phyloP scores from a whole-genome alignment of 2,888 invertebrate genomes.

The Junonia oenone region DNA sequence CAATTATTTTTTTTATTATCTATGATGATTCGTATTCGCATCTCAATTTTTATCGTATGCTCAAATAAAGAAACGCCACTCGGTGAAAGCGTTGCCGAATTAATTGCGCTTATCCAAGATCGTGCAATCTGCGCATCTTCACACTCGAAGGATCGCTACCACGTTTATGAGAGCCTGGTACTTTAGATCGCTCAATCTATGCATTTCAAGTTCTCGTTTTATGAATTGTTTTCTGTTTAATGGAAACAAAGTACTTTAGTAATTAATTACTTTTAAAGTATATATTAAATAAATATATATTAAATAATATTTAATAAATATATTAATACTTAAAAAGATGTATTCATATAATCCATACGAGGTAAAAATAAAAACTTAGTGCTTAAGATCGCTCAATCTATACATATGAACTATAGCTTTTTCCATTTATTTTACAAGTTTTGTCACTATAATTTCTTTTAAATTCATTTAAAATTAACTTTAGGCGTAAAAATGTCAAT shows the following conservation, averaged over 20 bases:
- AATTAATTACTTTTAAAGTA: no score
- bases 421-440: no score
- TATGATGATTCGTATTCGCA: slow-evolving; percentile 21
- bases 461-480: no score
- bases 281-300: no score
- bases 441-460: no score
- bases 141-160: slow-evolving; percentile 43
- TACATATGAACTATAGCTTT: background rate
- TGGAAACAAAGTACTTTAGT: no score
- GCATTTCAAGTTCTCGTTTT: background rate
- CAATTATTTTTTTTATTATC: slow-evolving; percentile 1
- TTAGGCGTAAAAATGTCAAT: no score
- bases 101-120: slow-evolving; percentile 59
- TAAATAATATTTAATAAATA: no score
- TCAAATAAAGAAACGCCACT: slow-evolving; percentile 30
- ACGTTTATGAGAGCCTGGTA: slow-evolving; percentile 28
- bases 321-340: no score
- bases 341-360: no score
- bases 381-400: slow-evolving; percentile 9
- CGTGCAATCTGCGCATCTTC: slow-evolving; percentile 50
- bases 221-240: background rate
- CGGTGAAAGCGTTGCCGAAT: slow-evolving; percentile 70
- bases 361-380: no score
- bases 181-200: slow-evolving; percentile 13
- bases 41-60: slow-evolving; percentile 26